Conservation (phyloP, 2,797 vertebrate genomes). For the Rallus crepitans region DNA sequence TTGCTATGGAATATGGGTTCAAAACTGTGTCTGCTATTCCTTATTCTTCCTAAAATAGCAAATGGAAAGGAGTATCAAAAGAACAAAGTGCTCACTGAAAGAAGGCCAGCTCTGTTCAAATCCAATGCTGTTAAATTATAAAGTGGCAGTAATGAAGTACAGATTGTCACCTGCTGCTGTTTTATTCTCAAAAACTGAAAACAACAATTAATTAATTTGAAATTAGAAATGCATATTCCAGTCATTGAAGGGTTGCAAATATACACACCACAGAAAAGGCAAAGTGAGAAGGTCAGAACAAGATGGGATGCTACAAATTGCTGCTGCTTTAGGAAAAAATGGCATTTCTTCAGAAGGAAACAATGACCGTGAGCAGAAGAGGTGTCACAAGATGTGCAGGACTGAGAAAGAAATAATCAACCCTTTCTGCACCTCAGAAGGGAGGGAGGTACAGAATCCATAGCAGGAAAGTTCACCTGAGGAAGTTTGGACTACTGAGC, state of each 20-base stretch:
- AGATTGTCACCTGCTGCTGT: slow-evolving; percentile 9
- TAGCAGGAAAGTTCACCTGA: neutral
- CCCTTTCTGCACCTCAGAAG: neutral
- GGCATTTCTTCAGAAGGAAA: neutral
- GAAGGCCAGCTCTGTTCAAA: slow-evolving; percentile 1
- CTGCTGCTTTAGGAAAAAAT: neutral
- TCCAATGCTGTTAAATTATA: neutral
- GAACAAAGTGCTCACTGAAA: neutral
- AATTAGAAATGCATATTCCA: neutral
- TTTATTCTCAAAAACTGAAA: slow-evolving; percentile 2
- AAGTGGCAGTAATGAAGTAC: slow-evolving; percentile 1
- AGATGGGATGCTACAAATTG: neutral
- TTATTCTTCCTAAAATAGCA: neutral
- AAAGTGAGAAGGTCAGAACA: neutral
- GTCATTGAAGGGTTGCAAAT: neutral
- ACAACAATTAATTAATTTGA: slow-evolving; percentile 12
- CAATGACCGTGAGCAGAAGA: neutral
- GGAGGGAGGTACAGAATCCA: neutral
- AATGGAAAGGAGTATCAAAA: neutral
- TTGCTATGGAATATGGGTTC: neutral
- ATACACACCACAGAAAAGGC: neutral
- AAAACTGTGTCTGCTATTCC: neutral
- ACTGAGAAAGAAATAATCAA: neutral
- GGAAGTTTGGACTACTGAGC: neutral
- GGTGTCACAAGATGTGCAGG: neutral